These are phyloP conservation scores for Trachemys scripta DNA, from an alignment of 2,113 vertebrate species.

Conservation along the genomic window DNA sequence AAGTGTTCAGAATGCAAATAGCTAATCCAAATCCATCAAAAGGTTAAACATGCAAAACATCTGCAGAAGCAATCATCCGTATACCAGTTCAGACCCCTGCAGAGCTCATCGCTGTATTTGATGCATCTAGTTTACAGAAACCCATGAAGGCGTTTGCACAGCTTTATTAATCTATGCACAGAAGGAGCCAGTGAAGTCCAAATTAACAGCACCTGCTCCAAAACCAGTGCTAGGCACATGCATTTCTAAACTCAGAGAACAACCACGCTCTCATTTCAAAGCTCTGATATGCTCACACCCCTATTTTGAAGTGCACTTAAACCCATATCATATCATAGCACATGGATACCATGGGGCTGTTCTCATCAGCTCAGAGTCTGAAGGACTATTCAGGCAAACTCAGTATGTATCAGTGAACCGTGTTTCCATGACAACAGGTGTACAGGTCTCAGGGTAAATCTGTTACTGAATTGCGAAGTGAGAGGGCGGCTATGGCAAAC, in stretches of 20 bases:
- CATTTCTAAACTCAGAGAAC: not conserved
- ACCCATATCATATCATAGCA: not conserved
- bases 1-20: not conserved
- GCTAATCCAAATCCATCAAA: not conserved
- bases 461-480: not conserved
- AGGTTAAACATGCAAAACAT: not conserved
- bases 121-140: not conserved
- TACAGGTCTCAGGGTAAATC: not conserved
- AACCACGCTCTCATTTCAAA: not conserved
- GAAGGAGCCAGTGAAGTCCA: not conserved
- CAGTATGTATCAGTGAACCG: not conserved
- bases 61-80: not conserved
- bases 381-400: not conserved
- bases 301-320: not conserved
- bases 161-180: not conserved
- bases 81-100: not conserved
- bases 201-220: not conserved
- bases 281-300: not conserved
- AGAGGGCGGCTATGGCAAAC: not conserved
- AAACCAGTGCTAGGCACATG: not conserved
- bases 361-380: no score
- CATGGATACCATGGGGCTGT: not conserved
- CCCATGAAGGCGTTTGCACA: not conserved
- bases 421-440: not conserved
- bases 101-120: not conserved